phyloP scores from a whole-genome alignment of 2,113 vertebrate species.

The Kobus ellipsiprymnus region DNA sequence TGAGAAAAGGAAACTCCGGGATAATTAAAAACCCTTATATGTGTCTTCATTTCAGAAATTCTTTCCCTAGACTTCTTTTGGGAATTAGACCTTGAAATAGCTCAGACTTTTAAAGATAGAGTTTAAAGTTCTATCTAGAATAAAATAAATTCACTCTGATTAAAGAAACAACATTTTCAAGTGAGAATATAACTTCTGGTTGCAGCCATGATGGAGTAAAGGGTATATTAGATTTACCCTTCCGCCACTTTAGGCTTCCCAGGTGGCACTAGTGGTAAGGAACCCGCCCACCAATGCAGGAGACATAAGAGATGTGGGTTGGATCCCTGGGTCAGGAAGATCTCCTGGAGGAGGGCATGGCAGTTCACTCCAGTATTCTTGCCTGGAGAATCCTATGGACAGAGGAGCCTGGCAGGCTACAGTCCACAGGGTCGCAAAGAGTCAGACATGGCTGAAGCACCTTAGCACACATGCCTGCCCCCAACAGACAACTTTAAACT shows the following conservation, averaged over 20 bases:
- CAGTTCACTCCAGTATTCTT: background rate
- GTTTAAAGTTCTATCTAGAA: slow-evolving; percentile 17
- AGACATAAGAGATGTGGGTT: background rate
- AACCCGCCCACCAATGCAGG: background rate
- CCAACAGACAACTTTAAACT: slow-evolving; percentile 12
- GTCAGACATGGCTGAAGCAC: background rate
- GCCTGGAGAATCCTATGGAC: background rate
- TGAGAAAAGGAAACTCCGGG: slow-evolving; percentile 4
- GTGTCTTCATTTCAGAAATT: slow-evolving; percentile 52
- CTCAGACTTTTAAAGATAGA: slow-evolving; percentile 45
- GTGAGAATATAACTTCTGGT: background rate
- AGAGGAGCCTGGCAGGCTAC: background rate
- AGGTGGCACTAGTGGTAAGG: background rate
- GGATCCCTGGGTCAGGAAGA: background rate
- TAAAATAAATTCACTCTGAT: slow-evolving; percentile 41
- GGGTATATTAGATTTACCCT: background rate
- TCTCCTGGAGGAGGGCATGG: background rate
- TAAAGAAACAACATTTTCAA: slow-evolving; percentile 40
- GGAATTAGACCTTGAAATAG: slow-evolving; percentile 56
- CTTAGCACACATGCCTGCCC: background rate
- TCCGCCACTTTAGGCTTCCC: background rate
- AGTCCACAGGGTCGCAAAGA: background rate
- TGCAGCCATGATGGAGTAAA: background rate
- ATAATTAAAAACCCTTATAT: slow-evolving; percentile 49
- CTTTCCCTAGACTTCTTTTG: slow-evolving; percentile 34